phyloP scores from a whole-genome alignment of 2,113 vertebrate species.

The Phalacrocorax pelagicus region DNA sequence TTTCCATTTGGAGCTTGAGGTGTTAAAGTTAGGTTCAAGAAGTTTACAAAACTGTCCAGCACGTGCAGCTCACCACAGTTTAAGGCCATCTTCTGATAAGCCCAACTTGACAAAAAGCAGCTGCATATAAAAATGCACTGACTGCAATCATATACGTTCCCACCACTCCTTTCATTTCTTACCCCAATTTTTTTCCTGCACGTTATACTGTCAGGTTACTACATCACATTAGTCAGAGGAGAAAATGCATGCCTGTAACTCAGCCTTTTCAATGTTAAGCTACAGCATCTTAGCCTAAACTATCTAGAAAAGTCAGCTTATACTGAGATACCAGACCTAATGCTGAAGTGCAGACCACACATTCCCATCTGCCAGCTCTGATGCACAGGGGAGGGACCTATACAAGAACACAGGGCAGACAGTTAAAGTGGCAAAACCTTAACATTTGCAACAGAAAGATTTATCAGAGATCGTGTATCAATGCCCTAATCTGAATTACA shows the following conservation, averaged over 20 bases:
- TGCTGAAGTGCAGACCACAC: background rate
- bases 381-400: background rate
- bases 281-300: background rate
- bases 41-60: background rate
- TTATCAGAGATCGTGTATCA: accelerated
- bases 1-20: background rate
- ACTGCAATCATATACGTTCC: background rate
- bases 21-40: background rate
- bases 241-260: background rate
- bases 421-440: background rate
- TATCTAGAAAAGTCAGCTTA: background rate
- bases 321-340: background rate
- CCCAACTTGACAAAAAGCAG: background rate
- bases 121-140: background rate
- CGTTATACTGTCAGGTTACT: background rate
- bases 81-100: background rate
- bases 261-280: background rate
- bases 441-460: background rate
- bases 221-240: background rate
- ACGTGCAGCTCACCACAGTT: background rate
- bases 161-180: background rate
- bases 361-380: background rate
- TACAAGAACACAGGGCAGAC: background rate
- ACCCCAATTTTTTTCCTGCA: background rate
- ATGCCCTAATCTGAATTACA: background rate